Percentiles rank a stretch among this genome's conserved stretches.
Conservation (phyloP, 2,797 vertebrate genomes). For the Rhinoraja longicauda region DNA sequence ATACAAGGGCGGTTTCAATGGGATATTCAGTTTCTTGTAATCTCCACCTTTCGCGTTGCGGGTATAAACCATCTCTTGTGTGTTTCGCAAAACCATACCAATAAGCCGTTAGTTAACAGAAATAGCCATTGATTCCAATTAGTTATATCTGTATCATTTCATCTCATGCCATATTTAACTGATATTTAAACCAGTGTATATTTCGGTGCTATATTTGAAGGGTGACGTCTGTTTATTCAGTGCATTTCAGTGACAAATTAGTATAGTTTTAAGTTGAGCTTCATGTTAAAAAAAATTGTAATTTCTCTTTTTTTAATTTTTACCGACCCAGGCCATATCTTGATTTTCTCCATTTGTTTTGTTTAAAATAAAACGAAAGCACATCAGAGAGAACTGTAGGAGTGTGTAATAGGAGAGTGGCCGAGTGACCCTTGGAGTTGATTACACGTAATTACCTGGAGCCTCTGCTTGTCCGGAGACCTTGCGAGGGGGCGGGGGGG, state of each 20-base stretch:
- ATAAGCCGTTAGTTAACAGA: background rate
- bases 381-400: slow-evolving; percentile 76
- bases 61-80: background rate
- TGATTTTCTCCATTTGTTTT: slow-evolving; percentile 79
- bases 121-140: background rate
- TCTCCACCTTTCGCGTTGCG: background rate
- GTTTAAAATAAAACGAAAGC: slow-evolving; percentile 80
- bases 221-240: background rate
- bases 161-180: no score
- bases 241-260: background rate
- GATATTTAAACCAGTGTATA: background rate
- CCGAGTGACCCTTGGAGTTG: slow-evolving; percentile 93
- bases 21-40: background rate
- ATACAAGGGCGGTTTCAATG: background rate
- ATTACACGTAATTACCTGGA: slow-evolving; percentile 99
- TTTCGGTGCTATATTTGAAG: background rate
- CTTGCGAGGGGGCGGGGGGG: background rate
- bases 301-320: background rate
- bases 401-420: slow-evolving; percentile 86
- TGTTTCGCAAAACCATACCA: background rate
- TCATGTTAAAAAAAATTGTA: background rate
- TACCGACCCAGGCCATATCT: slow-evolving; percentile 44
- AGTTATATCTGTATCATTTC: background rate
- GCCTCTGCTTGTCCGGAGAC: slow-evolving; percentile 76
- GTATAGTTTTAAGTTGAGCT: background rate